phyloP scores from a whole-genome alignment of 2,797 vertebrate species.

The Orestias chungarensis region DNA sequence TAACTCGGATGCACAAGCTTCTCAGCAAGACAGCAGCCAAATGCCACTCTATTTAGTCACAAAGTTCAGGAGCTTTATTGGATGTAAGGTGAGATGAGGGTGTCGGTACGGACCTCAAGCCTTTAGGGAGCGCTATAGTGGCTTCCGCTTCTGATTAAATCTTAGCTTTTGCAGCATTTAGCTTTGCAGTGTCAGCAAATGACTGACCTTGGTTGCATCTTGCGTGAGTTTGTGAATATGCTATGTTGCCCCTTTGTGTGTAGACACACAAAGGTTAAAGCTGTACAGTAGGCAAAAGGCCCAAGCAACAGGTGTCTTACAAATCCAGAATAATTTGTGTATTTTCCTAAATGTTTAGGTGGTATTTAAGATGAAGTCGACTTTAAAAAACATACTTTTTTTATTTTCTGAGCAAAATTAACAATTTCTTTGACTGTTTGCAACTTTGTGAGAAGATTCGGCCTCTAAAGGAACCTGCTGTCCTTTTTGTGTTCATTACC shows the following conservation, averaged over 20 bases:
- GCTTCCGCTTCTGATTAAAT: conserved; percentile 62
- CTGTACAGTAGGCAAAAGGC: neutral
- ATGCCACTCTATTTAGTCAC: conserved; percentile 9
- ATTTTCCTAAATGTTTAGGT: neutral
- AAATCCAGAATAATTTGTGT: too few relatives aligned
- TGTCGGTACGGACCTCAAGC: conserved; percentile 9
- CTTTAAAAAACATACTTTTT: neutral
- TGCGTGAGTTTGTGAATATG: conserved; percentile 25
- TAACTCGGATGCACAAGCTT: conserved; percentile 39
- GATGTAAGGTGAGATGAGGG: conserved; percentile 32
- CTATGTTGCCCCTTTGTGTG: conserved; percentile 17
- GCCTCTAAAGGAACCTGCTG: neutral
- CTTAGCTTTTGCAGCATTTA: conserved; percentile 64
- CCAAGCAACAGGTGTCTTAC: neutral
- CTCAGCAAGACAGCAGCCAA: neutral
- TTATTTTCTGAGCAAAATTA: neutral
- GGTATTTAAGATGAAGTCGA: neutral
- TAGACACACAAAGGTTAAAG: conserved; percentile 6
- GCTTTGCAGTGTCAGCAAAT: conserved; percentile 68
- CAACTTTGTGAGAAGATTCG: too few relatives aligned
- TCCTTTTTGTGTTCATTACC: neutral
- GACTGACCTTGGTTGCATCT: conserved; percentile 63
- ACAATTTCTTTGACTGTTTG: neutral
- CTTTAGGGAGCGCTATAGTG: conserved; percentile 55
- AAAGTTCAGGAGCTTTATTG: neutral